Evolutionary conservation across 2,888 invertebrate species (phyloP), one percentile per base, ranked within the genome.

Genomic region (Panzeria rudis): DNA sequence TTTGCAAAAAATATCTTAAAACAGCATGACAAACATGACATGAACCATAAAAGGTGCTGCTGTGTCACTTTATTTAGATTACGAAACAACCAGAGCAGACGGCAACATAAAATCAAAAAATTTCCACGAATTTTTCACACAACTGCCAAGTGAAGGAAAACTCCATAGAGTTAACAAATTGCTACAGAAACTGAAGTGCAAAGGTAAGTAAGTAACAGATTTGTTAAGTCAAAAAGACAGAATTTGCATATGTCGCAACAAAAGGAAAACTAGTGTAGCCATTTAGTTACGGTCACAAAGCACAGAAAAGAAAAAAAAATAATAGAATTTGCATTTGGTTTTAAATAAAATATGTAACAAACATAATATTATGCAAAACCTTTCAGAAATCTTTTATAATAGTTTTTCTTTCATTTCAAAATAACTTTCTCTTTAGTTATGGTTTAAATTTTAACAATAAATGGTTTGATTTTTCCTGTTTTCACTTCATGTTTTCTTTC

Each of bases 21-120:
- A 56, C 85, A 85, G 85, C 85, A 82, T 85, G 85, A 85, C 56
- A 77, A 73, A 72, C 85, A 85, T 85, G 85, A 85, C 82, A 85
- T 69, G 64, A 75, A 78, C 85, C 85, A 78, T 61, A 85, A 84
- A 85, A 85, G 85, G 85, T 85, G 85, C 85, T 85, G 85, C 78
- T 78, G 82, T 85, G 77, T 82, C 85, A 85, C 50, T 78, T 82
- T 82, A 82, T 85, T 69, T 78, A 78, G 85, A 85, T 82, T 78
- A 78, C 72, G 56, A 73, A 62, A 77, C 76, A 75, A 50, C 8
- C 56, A 50, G n/a, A 71, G 25, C 72, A 56, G 38, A 50, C 54
- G 52, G 44, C 66, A 59, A 52, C 62, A 62, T 44, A 47, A 64
- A 79, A 41, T 54, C 61, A 61, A 56, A 11, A 71, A 72, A 79